Base-by-base conservation (phyloP, 2,888 invertebrate species). In the Rosalia funebris region DNA sequence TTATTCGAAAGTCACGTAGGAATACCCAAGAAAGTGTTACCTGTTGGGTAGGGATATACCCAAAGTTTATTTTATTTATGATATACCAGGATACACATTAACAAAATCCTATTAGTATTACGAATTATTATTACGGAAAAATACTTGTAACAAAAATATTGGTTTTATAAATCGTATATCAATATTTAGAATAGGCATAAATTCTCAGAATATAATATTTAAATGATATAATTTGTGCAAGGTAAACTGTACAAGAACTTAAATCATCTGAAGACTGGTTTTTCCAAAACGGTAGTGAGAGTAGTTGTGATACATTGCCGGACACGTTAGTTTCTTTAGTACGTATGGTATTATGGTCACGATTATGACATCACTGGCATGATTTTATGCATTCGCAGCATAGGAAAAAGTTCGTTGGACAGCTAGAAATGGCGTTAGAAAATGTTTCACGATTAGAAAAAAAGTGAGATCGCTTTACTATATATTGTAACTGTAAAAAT, bases 191-290 rank as follows among this genome's bases (percentile, higher is more conserved):
- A 34, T n/a, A n/a, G 10, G 7, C 5, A n/a, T 7, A n/a, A 10
- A 11, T 34, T 34, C 34, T 34, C 34, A 11, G 34, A 34, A 34
- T 34, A 34, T 11, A n/a, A 34, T 11, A 11, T 34, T 34, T 11
- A 34, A 34, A 34, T 34, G 10, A 34, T 10, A 10, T n/a, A 34
- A 34, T 10, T n/a, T n/a, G 2, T 11, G 11, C 34, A 34, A 34
- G 34, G 34, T 34, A 34, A 34, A 34, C 34, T n/a, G 34, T 34
- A 25, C 9, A 34, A 34, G 34, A 34, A 34, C 34, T 11, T 7
- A 7, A 34, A 34, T 34, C 34, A 34, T n/a, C 11, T 34, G 34
- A 34, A n/a, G 34, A 34, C 34, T 34, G 34, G 34, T 34, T 34
- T 34, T 34, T 11, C 34, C 34, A 11, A 34, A 34, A 34, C 11